phyloP scores from a whole-genome alignment of 2,888 invertebrate species.

The Ellobium chinense region DNA sequence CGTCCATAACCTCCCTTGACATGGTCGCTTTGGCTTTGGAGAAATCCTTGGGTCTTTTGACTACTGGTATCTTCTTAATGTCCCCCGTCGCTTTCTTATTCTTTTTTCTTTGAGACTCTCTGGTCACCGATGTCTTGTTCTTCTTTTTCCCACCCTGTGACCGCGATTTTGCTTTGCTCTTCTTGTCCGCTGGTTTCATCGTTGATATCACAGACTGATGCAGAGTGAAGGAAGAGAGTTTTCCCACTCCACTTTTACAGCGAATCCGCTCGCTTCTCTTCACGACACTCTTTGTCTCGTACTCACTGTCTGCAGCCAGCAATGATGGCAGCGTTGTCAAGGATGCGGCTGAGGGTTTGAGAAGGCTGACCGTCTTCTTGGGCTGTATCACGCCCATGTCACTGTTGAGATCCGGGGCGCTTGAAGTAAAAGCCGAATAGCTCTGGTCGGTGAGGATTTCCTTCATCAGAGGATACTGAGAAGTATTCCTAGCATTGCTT shows the following conservation, averaged over 20 bases:
- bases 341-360: background rate
- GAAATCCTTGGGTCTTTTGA: background rate
- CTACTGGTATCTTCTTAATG: background rate
- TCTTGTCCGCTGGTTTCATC: constrained; percentile 27
- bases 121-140: background rate
- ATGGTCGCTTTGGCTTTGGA: constrained; percentile 13
- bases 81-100: background rate
- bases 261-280: constrained; percentile 41
- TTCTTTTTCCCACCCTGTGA: background rate
- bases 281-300: constrained; percentile 9
- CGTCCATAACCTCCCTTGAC: constrained; percentile 79
- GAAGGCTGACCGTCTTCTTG: background rate
- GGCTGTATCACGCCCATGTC: background rate
- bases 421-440: background rate
- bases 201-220: constrained; percentile 39
- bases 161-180: background rate
- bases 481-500: background rate
- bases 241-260: constrained; percentile 22
- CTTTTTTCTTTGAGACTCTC: constrained; percentile 20
- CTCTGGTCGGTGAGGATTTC: constrained; percentile 20
- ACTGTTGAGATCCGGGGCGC: background rate
- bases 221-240: background rate
- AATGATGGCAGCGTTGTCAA: background rate
- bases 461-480: constrained; percentile 35
- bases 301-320: background rate